These are phyloP conservation scores for Scaptodrosophila lebanonensis DNA, from an alignment of 1,140 invertebrate genomes.

Conservation along the genomic window DNA sequence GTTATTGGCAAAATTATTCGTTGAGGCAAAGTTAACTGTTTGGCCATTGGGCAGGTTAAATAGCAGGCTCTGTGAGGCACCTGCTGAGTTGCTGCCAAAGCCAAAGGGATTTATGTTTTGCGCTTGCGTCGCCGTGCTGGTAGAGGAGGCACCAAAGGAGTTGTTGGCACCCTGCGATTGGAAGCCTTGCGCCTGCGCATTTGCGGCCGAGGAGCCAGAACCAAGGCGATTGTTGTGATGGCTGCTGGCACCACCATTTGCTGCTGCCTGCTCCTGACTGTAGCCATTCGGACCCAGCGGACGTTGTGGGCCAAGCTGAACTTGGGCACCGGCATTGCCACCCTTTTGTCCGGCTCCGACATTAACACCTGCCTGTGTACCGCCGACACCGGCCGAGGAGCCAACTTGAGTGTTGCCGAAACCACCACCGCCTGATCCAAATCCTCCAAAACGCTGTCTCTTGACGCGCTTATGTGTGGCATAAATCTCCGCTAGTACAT, in stretches of 20 bases:
- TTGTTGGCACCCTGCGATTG: slow-evolving; percentile 55
- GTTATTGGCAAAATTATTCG: slow-evolving; percentile 74
- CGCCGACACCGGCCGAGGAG: slow-evolving; percentile 34
- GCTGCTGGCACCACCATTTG: slow-evolving; percentile 54
- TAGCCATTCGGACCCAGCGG: slow-evolving; percentile 45
- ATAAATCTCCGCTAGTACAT: slow-evolving; percentile 21
- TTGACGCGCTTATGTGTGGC: slow-evolving; percentile 61
- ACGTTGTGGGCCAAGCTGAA: slow-evolving; percentile 32
- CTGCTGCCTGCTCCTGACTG: slow-evolving; percentile 60
- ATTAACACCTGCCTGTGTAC: slow-evolving; percentile 39
- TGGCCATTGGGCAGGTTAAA: slow-evolving; percentile 75
- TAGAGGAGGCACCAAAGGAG: slow-evolving; percentile 73
- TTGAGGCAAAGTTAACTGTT: slow-evolving; percentile 67
- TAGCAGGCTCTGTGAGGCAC: slow-evolving; percentile 65
- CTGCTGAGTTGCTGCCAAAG: slow-evolving; percentile 57
- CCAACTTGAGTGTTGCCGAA: slow-evolving; percentile 25
- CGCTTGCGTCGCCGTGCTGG: slow-evolving; percentile 68
- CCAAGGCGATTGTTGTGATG: slow-evolving; percentile 43
- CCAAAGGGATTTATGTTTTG: slow-evolving; percentile 60
- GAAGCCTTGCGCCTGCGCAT: slow-evolving; percentile 64
- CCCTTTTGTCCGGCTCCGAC: slow-evolving; percentile 50
- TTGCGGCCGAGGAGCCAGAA: slow-evolving; percentile 51
- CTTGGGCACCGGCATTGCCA: slow-evolving; percentile 49
- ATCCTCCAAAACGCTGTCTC: slow-evolving; percentile 26
- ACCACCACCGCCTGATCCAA: slow-evolving; percentile 13